Evolutionary conservation across 2,113 vertebrate genomes (phyloP).

Genomic region (Bos javanicus): DNA sequence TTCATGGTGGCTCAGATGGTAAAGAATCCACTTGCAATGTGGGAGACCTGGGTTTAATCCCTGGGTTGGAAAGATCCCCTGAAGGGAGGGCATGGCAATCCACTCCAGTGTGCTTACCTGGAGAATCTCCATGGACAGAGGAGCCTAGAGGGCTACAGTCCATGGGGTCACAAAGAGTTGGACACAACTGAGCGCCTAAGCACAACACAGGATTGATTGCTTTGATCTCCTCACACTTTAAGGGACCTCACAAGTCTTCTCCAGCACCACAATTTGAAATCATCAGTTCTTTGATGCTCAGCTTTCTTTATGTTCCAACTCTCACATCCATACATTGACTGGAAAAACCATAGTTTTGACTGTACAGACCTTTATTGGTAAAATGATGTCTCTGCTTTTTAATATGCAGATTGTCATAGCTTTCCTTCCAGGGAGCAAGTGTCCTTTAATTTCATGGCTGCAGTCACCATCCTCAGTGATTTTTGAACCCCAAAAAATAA

Average conservation of each 20-base stretch:
- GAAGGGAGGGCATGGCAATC: not conserved
- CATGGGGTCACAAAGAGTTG: rapidly evolving
- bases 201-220: not conserved
- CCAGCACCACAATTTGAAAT: not conserved
- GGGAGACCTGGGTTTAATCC: not conserved
- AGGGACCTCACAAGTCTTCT: not conserved
- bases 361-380: not conserved
- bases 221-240: not conserved
- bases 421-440: not conserved
- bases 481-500: not conserved
- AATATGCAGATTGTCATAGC: not conserved
- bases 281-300: not conserved
- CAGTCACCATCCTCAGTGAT: not conserved
- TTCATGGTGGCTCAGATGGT: not conserved
- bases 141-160: not conserved
- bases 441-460: not conserved
- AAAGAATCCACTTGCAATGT: not conserved
- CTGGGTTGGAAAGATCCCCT: not conserved
- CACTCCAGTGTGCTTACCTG: not conserved
- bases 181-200: not conserved
- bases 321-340: not conserved
- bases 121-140: not conserved
- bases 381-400: not conserved
- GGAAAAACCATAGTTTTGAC: not conserved
- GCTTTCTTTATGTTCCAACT: not conserved